Evolutionary conservation across 1,140 invertebrate species (phyloP).

Genomic region (Meloidogyne chitwoodi): DNA sequence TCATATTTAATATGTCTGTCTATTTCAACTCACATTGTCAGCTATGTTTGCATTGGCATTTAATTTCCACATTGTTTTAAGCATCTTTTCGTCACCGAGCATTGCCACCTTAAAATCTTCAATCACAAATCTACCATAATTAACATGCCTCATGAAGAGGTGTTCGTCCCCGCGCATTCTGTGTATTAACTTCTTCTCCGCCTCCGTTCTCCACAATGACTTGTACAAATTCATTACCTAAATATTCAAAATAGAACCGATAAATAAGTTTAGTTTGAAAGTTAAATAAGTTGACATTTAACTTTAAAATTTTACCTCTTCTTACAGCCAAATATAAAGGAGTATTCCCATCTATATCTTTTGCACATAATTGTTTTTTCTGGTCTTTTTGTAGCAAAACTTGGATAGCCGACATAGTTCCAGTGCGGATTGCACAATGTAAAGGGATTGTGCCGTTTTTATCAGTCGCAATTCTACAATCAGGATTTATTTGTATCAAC

Average conservation of each 20-base stretch:
- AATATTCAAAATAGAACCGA: background rate
- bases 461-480: conserved; percentile 35
- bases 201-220: conserved; percentile 45
- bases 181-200: conserved; percentile 49
- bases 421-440: conserved; percentile 44
- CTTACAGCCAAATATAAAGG: conserved; percentile 50
- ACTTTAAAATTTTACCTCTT: conserved; percentile 22
- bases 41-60: conserved; percentile 73
- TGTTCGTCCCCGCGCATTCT: conserved; percentile 71
- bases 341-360: conserved; percentile 50
- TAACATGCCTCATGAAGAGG: conserved; percentile 73
- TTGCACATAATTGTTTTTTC: conserved; percentile 38
- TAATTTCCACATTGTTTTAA: conserved; percentile 90
- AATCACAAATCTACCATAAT: background rate
- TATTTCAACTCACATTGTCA: conserved; percentile 3
- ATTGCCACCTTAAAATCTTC: conserved; percentile 69
- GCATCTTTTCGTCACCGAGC: conserved; percentile 83
- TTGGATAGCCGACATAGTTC: conserved; percentile 49
- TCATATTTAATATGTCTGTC: background rate
- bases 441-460: conserved; percentile 43
- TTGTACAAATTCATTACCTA: conserved; percentile 42
- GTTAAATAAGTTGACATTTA: background rate
- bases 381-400: conserved; percentile 31
- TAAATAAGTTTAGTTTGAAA: background rate
- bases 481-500: conserved; percentile 39